A percentile compares a stretch with the other conserved stretches of the same genome.
Evolutionary conservation across 1,140 invertebrate species (phyloP).

Genomic region (Aporrectodea caliginosa): DNA sequence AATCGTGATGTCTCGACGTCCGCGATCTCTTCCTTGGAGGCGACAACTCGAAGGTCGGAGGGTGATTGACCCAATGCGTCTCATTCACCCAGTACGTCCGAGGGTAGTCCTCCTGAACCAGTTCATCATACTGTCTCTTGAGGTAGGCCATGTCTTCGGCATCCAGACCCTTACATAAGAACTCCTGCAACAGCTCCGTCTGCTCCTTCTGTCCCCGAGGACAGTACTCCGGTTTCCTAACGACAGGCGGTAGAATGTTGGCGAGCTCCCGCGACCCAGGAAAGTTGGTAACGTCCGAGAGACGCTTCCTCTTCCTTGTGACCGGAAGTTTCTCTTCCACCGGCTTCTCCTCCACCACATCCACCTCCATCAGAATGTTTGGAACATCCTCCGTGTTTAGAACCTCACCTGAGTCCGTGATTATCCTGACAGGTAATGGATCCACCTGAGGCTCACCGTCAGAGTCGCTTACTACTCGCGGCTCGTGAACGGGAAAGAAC

Average conservation of each 20-base stretch:
- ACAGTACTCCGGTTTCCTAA: slow-evolving; percentile 39
- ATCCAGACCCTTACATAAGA: slow-evolving; percentile 67
- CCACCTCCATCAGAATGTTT: slow-evolving; percentile 7
- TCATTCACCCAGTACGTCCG: slow-evolving; percentile 84
- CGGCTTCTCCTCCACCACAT: neutral
- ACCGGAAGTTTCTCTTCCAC: neutral
- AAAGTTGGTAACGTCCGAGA: slow-evolving; percentile 21
- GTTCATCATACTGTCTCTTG: slow-evolving; percentile 75
- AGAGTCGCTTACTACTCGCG: neutral
- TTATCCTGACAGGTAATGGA: neutral
- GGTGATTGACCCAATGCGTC: slow-evolving; percentile 95
- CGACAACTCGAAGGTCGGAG: slow-evolving; percentile 59
- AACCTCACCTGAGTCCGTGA: neutral
- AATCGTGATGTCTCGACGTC: neutral
- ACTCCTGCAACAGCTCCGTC: slow-evolving; percentile 48
- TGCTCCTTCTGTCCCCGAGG: slow-evolving; percentile 46
- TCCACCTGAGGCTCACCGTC: neutral
- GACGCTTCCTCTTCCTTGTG: neutral
- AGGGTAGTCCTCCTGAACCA: slow-evolving; percentile 73
- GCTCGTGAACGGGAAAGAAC: slow-evolving; percentile 11
- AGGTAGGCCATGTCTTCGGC: slow-evolving; percentile 83
- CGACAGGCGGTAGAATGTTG: slow-evolving; percentile 40
- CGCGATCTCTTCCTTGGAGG: slow-evolving; percentile 29
- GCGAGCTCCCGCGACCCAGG: slow-evolving; percentile 41
- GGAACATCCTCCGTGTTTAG: slow-evolving; percentile 11